Evolutionary conservation across 2,113 vertebrate genomes (phyloP).

Genomic region (Polypterus senegalus): DNA sequence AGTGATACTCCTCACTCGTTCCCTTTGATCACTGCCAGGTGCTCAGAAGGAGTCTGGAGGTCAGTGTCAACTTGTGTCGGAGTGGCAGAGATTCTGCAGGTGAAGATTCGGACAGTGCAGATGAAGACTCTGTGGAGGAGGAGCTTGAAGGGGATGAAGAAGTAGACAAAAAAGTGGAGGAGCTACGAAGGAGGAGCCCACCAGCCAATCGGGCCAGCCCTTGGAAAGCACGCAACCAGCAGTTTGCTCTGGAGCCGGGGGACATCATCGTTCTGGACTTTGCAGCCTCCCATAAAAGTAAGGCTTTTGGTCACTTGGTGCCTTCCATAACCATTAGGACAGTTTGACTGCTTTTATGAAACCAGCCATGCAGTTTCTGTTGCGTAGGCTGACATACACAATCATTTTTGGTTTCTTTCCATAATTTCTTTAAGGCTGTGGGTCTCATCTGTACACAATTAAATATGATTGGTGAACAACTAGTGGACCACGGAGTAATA

Average conservation of each 20-base stretch:
- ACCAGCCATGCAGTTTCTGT: too few species aligned
- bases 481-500: too few species aligned
- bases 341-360: too few species aligned
- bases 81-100: conserved; percentile 45
- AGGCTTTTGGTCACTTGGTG: conserved; percentile 9
- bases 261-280: conserved; percentile 64
- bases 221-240: conserved; percentile 16
- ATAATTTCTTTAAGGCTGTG: too few species aligned
- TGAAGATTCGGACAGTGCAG: conserved; percentile 61
- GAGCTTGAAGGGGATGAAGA: conserved; percentile 49
- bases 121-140: conserved; percentile 76
- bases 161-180: conserved; percentile 33
- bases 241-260: conserved; percentile 31
- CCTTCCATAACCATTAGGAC: too few species aligned
- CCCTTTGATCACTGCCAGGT: conserved; percentile 43
- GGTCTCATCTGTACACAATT: too few species aligned
- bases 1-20: not conserved
- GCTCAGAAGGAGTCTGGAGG: conserved; percentile 62
- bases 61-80: conserved; percentile 35
- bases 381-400: too few species aligned
- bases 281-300: conserved; percentile 56
- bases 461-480: too few species aligned
- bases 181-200: conserved; percentile 26
- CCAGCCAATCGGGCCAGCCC: not conserved
- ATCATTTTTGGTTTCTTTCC: too few species aligned